These are phyloP conservation scores for Meles meles DNA, from an alignment of 2,113 vertebrate genomes.

Conservation along the genomic window DNA sequence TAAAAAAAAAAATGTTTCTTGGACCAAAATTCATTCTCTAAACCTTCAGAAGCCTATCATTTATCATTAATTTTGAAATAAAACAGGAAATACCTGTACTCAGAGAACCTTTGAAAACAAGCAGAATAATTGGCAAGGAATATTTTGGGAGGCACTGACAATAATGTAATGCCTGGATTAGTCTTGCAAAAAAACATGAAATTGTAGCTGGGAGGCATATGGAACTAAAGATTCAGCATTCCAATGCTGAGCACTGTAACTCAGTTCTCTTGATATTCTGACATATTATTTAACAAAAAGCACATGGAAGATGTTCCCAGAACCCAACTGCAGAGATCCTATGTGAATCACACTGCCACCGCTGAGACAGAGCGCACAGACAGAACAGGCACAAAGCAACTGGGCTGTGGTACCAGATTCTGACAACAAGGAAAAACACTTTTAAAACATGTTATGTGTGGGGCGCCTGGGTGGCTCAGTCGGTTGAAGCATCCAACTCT, in stretches of 20 bases:
- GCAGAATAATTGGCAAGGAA: conserved; percentile 77
- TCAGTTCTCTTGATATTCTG: conserved; percentile 67
- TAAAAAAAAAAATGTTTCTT: conserved; percentile 74
- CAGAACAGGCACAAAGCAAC: neutral
- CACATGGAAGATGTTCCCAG: conserved; percentile 68
- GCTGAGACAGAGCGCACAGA: neutral
- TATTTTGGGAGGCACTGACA: conserved; percentile 76
- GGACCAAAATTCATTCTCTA: conserved; percentile 73
- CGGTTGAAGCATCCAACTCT: neutral
- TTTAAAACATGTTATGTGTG: neutral
- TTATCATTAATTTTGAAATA: conserved; percentile 77
- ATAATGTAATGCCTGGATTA: conserved; percentile 76
- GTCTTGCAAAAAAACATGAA: conserved; percentile 68
- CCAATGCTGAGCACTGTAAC: conserved; percentile 51
- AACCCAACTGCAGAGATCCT: neutral
- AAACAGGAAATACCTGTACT: conserved; percentile 81
- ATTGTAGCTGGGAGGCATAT: conserved; percentile 70
- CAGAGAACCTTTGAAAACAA: conserved; percentile 74
- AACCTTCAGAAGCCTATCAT: conserved; percentile 72
- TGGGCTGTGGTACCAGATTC: neutral
- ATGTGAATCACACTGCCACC: conserved; percentile 8
- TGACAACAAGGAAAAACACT: neutral
- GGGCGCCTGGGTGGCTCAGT: neutral
- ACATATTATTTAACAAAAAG: conserved; percentile 72
- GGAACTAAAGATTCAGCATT: conserved; percentile 68